Evolutionary conservation across 2,113 vertebrate species (phyloP).

Genomic region (Dasyprocta punctata): DNA sequence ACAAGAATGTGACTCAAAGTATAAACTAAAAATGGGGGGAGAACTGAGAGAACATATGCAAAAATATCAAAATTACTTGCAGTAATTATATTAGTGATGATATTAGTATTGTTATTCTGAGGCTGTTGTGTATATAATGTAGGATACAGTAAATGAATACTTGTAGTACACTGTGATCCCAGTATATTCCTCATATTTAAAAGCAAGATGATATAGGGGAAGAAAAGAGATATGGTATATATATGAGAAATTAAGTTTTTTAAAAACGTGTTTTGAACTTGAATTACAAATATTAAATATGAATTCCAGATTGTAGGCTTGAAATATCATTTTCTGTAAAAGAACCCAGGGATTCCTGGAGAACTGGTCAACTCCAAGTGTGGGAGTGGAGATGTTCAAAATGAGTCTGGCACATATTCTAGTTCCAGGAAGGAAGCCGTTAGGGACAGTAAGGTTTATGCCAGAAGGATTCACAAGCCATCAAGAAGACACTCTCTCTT

Average conservation of each 20-base stretch:
- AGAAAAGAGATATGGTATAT: background rate
- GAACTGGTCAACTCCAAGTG: background rate
- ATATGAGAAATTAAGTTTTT: background rate
- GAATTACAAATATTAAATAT: background rate
- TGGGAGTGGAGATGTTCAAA: background rate
- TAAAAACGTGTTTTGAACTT: background rate
- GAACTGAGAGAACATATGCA: background rate
- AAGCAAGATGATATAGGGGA: background rate
- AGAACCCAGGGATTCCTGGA: background rate
- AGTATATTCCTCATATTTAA: background rate
- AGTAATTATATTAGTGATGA: background rate
- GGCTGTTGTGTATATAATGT: background rate
- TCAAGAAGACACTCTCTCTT: background rate
- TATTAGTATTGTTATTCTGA: background rate
- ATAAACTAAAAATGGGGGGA: background rate
- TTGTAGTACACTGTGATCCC: background rate
- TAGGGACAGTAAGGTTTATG: background rate
- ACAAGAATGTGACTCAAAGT: background rate
- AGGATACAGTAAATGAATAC: background rate
- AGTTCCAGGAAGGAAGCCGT: background rate
- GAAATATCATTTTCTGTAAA: background rate
- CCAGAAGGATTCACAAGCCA: background rate
- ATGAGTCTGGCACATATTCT: background rate
- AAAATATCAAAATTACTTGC: background rate
- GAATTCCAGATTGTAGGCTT: background rate